Conservation (phyloP, 2,113 vertebrate species). For the Asarcornis scutulata region DNA sequence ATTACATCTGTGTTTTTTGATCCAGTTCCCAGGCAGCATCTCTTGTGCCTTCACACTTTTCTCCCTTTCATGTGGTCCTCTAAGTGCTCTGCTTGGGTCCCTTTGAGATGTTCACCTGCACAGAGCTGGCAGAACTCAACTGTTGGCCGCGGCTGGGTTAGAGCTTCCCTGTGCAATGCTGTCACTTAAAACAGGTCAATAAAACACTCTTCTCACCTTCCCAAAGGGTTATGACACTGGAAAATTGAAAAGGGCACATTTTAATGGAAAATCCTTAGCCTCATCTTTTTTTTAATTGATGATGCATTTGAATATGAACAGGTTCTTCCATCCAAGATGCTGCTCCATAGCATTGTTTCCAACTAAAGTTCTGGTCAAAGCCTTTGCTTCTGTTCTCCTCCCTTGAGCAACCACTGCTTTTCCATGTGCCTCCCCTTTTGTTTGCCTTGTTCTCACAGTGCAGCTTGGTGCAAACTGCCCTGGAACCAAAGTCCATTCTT, state of each 20-base stretch:
- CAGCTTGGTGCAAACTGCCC: not conserved
- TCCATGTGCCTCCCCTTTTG: fast-evolving
- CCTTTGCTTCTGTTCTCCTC: not conserved
- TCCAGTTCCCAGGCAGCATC: not conserved
- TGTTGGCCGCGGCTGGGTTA: not conserved
- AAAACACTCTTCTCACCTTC: not conserved
- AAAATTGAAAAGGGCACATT: not conserved
- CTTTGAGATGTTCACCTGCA: not conserved
- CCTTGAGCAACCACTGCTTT: not conserved
- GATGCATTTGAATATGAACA: not conserved
- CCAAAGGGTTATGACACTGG: not conserved
- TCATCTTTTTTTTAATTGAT: not conserved
- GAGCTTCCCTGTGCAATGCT: not conserved
- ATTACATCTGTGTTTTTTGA: not conserved
- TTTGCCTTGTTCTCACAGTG: fast-evolving
- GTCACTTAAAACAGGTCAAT: not conserved
- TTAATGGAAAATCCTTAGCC: not conserved
- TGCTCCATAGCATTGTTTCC: not conserved
- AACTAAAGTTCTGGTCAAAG: not conserved
- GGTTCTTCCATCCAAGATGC: not conserved
- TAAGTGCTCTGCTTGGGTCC: not conserved
- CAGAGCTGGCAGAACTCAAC: not conserved
- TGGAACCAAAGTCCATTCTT: too few species aligned
- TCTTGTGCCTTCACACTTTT: not conserved
- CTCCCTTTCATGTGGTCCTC: not conserved